Evolutionary conservation across 2,113 vertebrate genomes (phyloP).

Genomic region (Ondatra zibethicus): DNA sequence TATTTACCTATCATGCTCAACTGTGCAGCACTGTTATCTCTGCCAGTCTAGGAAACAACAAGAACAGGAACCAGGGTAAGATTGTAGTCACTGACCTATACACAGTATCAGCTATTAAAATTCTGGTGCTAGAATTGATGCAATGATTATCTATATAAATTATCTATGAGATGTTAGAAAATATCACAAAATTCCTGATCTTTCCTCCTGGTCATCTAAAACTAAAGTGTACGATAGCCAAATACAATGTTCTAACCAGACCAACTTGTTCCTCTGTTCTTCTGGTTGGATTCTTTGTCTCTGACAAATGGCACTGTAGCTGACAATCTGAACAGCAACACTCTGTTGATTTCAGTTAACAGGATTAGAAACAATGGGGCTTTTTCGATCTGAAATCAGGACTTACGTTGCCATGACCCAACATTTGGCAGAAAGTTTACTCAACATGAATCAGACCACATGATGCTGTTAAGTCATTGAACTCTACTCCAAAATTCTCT

Average conservation of each 20-base stretch:
- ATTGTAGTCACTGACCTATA: not conserved
- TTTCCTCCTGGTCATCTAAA: slow-evolving; percentile 73
- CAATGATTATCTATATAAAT: not conserved
- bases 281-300: slow-evolving; percentile 61
- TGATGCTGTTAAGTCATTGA: slow-evolving; percentile 62
- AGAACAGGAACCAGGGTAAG: not conserved
- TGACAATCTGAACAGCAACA: slow-evolving; percentile 31
- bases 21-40: not conserved
- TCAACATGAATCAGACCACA: slow-evolving; percentile 53
- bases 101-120: not conserved
- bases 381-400: slow-evolving; percentile 79
- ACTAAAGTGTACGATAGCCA: slow-evolving; percentile 67
- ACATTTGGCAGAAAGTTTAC: slow-evolving; percentile 64
- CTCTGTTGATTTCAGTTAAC: slow-evolving; percentile 77
- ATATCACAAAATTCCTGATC: not conserved
- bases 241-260: slow-evolving; percentile 63
- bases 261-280: slow-evolving; percentile 74
- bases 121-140: not conserved
- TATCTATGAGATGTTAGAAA: not conserved
- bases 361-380: slow-evolving; percentile 72
- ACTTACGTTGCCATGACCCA: slow-evolving; percentile 72
- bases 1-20: not conserved
- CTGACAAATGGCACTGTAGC: slow-evolving; percentile 63
- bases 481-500: slow-evolving; percentile 78
- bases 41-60: not conserved